These are phyloP conservation scores for Elysia chlorotica DNA, from an alignment of 1,140 invertebrate genomes.

Conservation along the genomic window DNA sequence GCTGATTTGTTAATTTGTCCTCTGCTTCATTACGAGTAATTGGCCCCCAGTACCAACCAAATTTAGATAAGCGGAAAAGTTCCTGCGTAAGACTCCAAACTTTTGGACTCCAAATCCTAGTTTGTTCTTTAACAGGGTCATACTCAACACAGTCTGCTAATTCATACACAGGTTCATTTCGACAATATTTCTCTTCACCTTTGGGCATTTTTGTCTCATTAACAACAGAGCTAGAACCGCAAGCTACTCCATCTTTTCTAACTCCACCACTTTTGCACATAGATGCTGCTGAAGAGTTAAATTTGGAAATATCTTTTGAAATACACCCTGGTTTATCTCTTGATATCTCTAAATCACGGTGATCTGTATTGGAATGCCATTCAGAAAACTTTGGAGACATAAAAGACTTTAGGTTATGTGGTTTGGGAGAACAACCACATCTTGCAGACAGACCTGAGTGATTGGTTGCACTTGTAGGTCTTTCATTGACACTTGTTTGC, in stretches of 20 bases:
- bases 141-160: constrained; percentile 20
- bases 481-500: too few species aligned
- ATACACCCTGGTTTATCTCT: constrained; percentile 50
- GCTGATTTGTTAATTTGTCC: constrained; percentile 70
- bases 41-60: constrained; percentile 74
- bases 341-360: constrained; percentile 29
- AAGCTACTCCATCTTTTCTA: neutral
- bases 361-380: constrained; percentile 46
- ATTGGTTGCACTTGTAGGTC: too few species aligned
- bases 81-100: constrained; percentile 65
- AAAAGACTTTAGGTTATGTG: constrained; percentile 34
- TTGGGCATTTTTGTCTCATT: constrained; percentile 11
- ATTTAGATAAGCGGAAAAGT: constrained; percentile 68
- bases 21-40: constrained; percentile 70
- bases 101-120: constrained; percentile 34
- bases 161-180: constrained; percentile 9
- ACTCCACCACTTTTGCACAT: neutral
- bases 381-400: constrained; percentile 44
- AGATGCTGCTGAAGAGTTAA: constrained; percentile 32
- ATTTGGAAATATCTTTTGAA: constrained; percentile 51
- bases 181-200: too few species aligned
- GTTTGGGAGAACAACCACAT: too few species aligned
- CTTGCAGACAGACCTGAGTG: too few species aligned
- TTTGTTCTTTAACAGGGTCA: constrained; percentile 20
- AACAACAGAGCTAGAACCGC: too few species aligned